Conservation (phyloP, 2,888 invertebrate species). For the Troides aeacus region DNA sequence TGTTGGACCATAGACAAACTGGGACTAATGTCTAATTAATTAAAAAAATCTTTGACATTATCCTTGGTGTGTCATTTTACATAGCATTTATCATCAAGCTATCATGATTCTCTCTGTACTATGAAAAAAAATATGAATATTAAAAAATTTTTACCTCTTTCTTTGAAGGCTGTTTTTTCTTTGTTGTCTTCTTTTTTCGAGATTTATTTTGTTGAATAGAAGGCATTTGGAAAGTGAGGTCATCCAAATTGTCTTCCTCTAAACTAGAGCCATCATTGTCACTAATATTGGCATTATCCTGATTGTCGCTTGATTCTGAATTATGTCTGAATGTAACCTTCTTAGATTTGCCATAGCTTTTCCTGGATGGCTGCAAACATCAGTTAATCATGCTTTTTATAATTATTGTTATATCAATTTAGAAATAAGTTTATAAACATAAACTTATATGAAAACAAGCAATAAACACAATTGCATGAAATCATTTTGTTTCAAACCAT, state of each 20-base stretch:
- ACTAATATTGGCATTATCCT: conserved; percentile 32
- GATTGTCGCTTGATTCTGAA: conserved; percentile 46
- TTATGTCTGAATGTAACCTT: conserved; percentile 59
- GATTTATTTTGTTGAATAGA: conserved; percentile 50
- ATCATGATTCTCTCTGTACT: too few relatives aligned
- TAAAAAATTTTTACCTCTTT: conserved; percentile 57
- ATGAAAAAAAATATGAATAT: too few relatives aligned
- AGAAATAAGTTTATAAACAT: neutral
- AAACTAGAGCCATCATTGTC: conserved; percentile 40
- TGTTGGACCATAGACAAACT: too few relatives aligned
- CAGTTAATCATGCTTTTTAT: too few relatives aligned
- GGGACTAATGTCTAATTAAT: too few relatives aligned
- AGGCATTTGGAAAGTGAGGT: conserved; percentile 61
- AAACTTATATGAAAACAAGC: neutral
- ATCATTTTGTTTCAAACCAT: neutral
- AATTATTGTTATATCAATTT: neutral
- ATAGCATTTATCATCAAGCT: too few relatives aligned
- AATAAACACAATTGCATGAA: neutral
- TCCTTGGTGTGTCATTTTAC: too few relatives aligned
- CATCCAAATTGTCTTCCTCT: conserved; percentile 59
- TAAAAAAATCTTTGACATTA: too few relatives aligned
- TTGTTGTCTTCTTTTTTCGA: conserved; percentile 49
- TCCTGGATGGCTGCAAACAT: conserved; percentile 57
- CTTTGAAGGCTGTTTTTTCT: conserved; percentile 55
- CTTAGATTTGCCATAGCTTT: conserved; percentile 68